These are phyloP conservation scores for Onchidella celtica DNA, from an alignment of 2,888 invertebrate genomes.

Conservation along the genomic window DNA sequence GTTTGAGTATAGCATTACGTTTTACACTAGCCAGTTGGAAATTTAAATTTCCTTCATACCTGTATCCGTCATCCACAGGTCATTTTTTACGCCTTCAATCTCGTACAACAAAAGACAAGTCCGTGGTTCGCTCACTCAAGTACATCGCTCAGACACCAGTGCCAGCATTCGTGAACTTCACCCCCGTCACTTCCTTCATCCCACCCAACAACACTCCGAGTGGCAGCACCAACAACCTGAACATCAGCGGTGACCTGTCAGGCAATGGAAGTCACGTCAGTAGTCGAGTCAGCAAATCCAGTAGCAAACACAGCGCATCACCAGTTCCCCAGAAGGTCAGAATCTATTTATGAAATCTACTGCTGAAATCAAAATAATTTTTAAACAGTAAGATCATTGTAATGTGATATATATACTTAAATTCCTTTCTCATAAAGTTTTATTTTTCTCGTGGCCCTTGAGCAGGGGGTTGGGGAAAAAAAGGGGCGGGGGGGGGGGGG, in stretches of 20 bases:
- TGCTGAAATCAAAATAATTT: no score
- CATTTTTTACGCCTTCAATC: constrained; percentile 66
- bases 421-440: no score
- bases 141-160: constrained; percentile 59
- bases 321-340: constrained; percentile 1
- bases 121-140: constrained; percentile 60
- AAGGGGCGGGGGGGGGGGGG: no score
- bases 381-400: no score
- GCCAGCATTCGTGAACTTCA: constrained; percentile 68
- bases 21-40: no score
- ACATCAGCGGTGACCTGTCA: constrained; percentile 54
- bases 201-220: constrained; percentile 43
- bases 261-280: neutral
- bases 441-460: no score
- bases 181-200: constrained; percentile 62
- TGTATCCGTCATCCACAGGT: constrained; percentile 58
- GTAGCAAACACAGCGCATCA: neutral
- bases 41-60: neutral
- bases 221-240: constrained; percentile 57
- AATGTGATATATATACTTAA: no score
- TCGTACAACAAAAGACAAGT: constrained; percentile 68
- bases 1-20: no score
- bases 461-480: no score
- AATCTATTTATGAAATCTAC: no score
- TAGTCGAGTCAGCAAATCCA: neutral